Evolutionary conservation across 2,888 invertebrate genomes (phyloP).

Genomic region (Drosophila glabriapex): DNA sequence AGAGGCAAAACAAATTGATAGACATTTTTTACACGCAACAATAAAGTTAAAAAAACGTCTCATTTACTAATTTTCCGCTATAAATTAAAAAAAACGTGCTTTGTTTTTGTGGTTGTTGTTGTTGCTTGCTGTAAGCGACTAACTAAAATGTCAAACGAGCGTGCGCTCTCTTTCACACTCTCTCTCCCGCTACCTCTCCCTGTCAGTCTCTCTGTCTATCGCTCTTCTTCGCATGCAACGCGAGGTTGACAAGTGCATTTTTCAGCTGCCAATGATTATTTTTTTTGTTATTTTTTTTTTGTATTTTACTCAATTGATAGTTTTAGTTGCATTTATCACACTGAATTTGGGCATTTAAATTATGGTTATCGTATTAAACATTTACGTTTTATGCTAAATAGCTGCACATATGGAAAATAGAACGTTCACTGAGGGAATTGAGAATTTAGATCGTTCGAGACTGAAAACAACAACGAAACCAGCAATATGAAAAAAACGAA

Average conservation of each 20-base stretch:
- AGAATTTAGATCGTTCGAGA: conserved; percentile 66
- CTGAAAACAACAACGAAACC: conserved; percentile 31
- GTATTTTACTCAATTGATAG: not conserved
- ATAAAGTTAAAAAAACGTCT: conserved; percentile 31
- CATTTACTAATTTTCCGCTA: conserved; percentile 61
- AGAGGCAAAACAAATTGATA: conserved; percentile 37
- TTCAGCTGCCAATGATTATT: conserved; percentile 50
- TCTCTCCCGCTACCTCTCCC: conserved; percentile 5
- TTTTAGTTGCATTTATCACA: conserved; percentile 18
- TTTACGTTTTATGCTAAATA: conserved; percentile 52
- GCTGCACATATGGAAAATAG: conserved; percentile 65
- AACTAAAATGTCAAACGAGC: conserved; percentile 60
- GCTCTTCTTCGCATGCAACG: conserved; percentile 34
- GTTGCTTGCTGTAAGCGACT: conserved; percentile 18
- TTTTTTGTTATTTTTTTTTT: conserved; percentile 16
- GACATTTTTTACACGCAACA: conserved; percentile 48
- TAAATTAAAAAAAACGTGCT: conserved; percentile 48
- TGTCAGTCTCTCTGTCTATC: conserved; percentile 10
- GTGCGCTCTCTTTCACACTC: conserved; percentile 16
- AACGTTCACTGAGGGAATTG: conserved; percentile 47
- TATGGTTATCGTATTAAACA: conserved; percentile 24
- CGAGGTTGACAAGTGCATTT: conserved; percentile 60
- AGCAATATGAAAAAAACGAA: conserved; percentile 24
- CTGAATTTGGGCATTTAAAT: conserved; percentile 20
- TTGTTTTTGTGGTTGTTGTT: conserved; percentile 29